A percentile compares a stretch with the other conserved stretches of the same genome.
Evolutionary conservation across 2,888 invertebrate genomes (phyloP).

Genomic region (Exocentrus adspersus): DNA sequence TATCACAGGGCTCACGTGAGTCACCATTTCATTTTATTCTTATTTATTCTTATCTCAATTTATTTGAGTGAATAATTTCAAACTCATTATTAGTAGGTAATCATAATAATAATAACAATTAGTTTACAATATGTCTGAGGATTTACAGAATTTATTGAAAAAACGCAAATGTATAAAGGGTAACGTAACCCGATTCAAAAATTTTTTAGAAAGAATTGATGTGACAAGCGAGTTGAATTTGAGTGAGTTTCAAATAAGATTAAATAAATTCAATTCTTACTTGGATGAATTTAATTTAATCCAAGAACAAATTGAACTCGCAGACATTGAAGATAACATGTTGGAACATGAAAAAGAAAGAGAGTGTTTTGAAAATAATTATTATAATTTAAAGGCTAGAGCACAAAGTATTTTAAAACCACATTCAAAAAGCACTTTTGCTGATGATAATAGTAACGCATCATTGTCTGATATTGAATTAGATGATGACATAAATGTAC

Average conservation of each 20-base stretch:
- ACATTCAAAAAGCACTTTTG: not conserved
- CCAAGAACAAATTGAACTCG: not conserved
- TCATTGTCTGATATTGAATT: not conserved
- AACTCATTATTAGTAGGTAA: too few relatives aligned
- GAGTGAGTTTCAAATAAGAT: not conserved
- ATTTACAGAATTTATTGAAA: not conserved
- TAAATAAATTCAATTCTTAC: not conserved
- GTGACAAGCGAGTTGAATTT: not conserved
- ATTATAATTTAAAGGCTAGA: not conserved
- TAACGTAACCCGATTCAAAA: not conserved
- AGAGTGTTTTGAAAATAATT: conserved; percentile 4
- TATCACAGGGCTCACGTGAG: too few relatives aligned
- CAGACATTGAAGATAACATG: not conserved
- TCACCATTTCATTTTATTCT: too few relatives aligned
- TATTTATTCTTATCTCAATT: too few relatives aligned
- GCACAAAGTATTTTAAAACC: not conserved
- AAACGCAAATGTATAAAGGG: not conserved
- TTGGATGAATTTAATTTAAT: not conserved
- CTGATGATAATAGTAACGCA: not conserved
- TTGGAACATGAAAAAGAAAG: not conserved
- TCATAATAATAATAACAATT: too few relatives aligned
- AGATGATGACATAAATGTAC: too few relatives aligned
- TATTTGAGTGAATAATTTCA: too few relatives aligned
- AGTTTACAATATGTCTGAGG: not conserved
- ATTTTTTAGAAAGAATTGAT: not conserved